Base-by-base conservation (phyloP, 1,140 invertebrate genomes). In the Zaprionus ghesquierei region DNA sequence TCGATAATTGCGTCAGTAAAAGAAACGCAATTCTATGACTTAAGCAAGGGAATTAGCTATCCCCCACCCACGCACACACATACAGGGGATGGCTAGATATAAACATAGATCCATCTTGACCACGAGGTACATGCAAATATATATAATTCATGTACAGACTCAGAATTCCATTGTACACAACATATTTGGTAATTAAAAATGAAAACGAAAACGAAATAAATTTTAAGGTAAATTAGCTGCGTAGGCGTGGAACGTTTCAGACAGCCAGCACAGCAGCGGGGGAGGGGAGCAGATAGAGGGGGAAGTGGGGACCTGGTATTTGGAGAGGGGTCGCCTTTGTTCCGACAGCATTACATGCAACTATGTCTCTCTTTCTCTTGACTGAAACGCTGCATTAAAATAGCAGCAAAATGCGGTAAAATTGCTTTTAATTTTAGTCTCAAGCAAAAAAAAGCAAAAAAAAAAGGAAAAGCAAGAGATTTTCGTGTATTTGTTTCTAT, bases 221-320 rank as follows among this genome's bases (percentile, higher is more conserved):
- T 84, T 87, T 73, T 79, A 89, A 87, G 82, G 82, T 86, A 86
- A 86, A 82, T 87, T 82, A 76, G 77, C 75, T 66, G 69, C 69
- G 77, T 86, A 81, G 81, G 71, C 44, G 65, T 69, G 51, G 38
- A 53, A 58, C 44, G 56, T 69, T 20, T n/a, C 2, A 25, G 22
- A 9, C 13, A 15, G n/a, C 23, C 23, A 9, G 8, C 3, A 35
- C 23, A 9, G 8, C 3, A 60, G 15, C 9, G 3, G 25, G 29
- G n/a, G 44, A n/a, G n/a, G n/a, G n/a, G n/a, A n/a, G 49, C 9
- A 31, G 46, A 6, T 3, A 13, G 46, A 6, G 49, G 31, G 5
- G 6, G 15, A n/a, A n/a, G n/a, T n/a, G 2, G 41, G 33, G 22
- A 33, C n/a, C 5, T 54, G 18, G n/a, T 22, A 61, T 49, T 20